Conservation (phyloP, 2,888 invertebrate genomes). For the Adelognathus sp. region DNA sequence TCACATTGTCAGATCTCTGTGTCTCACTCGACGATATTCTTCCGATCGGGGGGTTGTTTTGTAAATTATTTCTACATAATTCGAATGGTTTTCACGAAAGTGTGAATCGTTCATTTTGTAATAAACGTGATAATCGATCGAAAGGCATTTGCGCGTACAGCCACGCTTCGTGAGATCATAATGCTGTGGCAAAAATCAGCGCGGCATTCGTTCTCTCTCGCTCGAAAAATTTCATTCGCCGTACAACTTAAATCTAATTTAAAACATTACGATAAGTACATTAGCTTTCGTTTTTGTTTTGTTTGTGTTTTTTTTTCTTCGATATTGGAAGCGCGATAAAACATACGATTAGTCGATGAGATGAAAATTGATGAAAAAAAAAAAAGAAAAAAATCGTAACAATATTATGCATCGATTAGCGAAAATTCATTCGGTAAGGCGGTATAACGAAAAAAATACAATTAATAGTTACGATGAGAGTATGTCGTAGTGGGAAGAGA, state of each 20-base stretch:
- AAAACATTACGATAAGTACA: slow-evolving; percentile 70
- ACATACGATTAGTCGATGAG: slow-evolving; percentile 25
- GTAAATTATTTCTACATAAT: slow-evolving; percentile 1
- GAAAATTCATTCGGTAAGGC: not conserved
- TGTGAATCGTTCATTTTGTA: no score
- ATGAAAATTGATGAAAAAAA: no score
- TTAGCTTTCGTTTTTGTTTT: slow-evolving; percentile 55
- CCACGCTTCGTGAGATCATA: slow-evolving; percentile 70
- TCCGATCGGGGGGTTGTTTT: not conserved
- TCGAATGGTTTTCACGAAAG: slow-evolving; percentile 6
- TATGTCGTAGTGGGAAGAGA: slow-evolving; percentile 35
- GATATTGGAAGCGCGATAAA: slow-evolving; percentile 68
- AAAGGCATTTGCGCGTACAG: slow-evolving; percentile 61
- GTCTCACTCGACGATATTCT: slow-evolving; percentile 11
- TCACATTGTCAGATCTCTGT: slow-evolving; percentile 40
- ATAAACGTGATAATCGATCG: slow-evolving; percentile 9
- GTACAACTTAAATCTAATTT: slow-evolving; percentile 69
- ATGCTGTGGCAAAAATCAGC: slow-evolving; percentile 64
- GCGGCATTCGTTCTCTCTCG: slow-evolving; percentile 24
- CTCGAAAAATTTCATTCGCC: slow-evolving; percentile 46
- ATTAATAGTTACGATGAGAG: slow-evolving; percentile 7
- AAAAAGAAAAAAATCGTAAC: not conserved
- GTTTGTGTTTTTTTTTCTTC: no score
- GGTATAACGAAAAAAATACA: slow-evolving; percentile 14
- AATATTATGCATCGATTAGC: slow-evolving; percentile 10